These are phyloP conservation scores for Eupithecia subumbrata DNA, from an alignment of 2,888 invertebrate genomes.

Conservation along the genomic window DNA sequence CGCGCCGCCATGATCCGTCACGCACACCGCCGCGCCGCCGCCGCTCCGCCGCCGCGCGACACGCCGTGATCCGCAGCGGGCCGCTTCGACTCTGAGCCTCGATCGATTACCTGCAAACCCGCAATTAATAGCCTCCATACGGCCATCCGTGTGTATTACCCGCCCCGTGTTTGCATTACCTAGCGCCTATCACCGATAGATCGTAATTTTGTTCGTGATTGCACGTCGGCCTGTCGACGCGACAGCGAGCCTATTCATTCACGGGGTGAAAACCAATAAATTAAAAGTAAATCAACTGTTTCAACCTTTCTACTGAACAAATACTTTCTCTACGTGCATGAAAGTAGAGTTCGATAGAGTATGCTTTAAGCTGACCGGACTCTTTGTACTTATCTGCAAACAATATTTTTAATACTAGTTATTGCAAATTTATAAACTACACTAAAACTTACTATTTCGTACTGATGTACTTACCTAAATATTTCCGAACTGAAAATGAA, in stretches of 20 bases:
- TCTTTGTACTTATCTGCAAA: background rate
- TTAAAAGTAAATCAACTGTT: constrained; percentile 8
- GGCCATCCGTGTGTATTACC: constrained; percentile 78
- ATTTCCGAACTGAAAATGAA: constrained; percentile 2
- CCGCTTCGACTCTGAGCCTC: constrained; percentile 54
- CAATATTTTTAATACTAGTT: background rate
- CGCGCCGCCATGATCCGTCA: constrained; percentile 83
- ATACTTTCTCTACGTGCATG: background rate
- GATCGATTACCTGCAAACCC: constrained; percentile 80
- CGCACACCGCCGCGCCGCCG: constrained; percentile 67
- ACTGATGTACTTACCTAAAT: background rate
- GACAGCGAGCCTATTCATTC: constrained; percentile 17
- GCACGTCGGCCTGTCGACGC: constrained; percentile 45
- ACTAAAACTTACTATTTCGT: background rate
- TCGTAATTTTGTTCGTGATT: constrained; percentile 55
- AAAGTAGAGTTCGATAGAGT: background rate
- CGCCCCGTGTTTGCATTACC: constrained; percentile 67
- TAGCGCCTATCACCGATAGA: constrained; percentile 56
- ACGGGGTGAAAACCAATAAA: constrained; percentile 19
- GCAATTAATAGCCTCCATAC: constrained; percentile 81
- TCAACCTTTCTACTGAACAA: background rate
- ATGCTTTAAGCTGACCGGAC: background rate
- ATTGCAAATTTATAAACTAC: background rate
- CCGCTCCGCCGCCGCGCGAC: constrained; percentile 46
- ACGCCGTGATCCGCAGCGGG: constrained; percentile 45